Evolutionary conservation across 2,113 vertebrate species (phyloP), one percentile per base, ranked within the genome.

Genomic region (Hyperopisus bebe): DNA sequence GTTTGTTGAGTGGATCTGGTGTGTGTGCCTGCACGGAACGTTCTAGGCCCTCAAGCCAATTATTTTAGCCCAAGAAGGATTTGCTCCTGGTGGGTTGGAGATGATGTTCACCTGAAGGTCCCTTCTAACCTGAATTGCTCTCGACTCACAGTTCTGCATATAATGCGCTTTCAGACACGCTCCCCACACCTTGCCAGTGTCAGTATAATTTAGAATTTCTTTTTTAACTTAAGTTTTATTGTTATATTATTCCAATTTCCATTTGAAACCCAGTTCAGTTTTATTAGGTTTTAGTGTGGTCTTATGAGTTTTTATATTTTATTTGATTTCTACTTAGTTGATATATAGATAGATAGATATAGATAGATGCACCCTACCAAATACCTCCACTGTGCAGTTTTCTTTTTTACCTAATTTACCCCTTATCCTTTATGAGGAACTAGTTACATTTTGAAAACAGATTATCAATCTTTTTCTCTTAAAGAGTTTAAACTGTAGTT

Each of bases 1-100:
- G 11, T 70, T 70, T 70, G n/a, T 70, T 27, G 51, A 90, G 88
- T 91, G 51, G 42, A 74, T 89, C 88, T 31, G 5, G 51, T 70
- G 31, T n/a, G n/a, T 21, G 35, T 17, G 17, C 31, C 27, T 39
- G 11, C 27, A 53, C 8, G 39, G 7, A 46, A 24, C 8, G 21
- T 66, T n/a, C 31, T 21, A 11, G 24, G 55, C 27, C 8, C n/a
- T 8, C 11, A 1, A 31, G 35, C 44, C 17, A 31, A 19, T 39
- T 24, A 35, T 89, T 17, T 89, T 39, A 48, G 66, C 8, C 74
- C 35, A 42, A 42, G 35, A 39, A 80, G 35, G 74, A 42, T 80
- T 19, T 80, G 35, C 74, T 42, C 2, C 35, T 80, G 74, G 74
- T 80, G 31, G 13, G 74, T 42, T 19, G 31, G 17, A 19, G 31